These are phyloP conservation scores for Protophormia terraenovae DNA, from an alignment of 2,888 invertebrate species.

Conservation along the genomic window DNA sequence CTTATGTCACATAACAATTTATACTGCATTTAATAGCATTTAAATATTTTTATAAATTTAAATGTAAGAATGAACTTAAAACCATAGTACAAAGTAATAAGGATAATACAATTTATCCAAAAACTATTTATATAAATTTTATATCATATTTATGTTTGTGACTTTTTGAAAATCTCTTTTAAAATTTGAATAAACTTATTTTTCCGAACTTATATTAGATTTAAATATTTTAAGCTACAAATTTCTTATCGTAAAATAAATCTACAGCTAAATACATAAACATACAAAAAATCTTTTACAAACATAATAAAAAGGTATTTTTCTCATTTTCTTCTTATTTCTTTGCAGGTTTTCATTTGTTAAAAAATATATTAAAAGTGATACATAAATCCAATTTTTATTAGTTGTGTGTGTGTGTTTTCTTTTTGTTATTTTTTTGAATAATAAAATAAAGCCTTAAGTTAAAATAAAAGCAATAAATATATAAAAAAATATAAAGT, in stretches of 20 bases:
- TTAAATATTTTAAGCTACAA: neutral
- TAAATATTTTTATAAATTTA: too few species aligned
- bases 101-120: too few species aligned
- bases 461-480: conserved; percentile 53
- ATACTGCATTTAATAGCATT: too few species aligned
- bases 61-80: too few species aligned
- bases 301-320: neutral
- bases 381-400: neutral
- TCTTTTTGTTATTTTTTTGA: neutral
- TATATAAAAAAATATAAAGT: conserved; percentile 31
- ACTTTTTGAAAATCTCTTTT: too few species aligned
- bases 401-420: neutral
- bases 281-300: neutral
- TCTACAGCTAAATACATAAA: neutral
- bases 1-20: too few species aligned
- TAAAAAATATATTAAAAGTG: conserved; percentile 1
- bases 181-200: neutral
- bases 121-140: too few species aligned
- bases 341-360: conserved; percentile 55
- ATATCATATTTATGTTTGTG: too few species aligned
- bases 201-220: neutral
- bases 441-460: conserved; percentile 40
- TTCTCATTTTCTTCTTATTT: neutral
- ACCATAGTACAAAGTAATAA: too few species aligned
- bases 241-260: neutral